Conservation (phyloP, 2,888 invertebrate species). For the Harpalus rubripes region DNA sequence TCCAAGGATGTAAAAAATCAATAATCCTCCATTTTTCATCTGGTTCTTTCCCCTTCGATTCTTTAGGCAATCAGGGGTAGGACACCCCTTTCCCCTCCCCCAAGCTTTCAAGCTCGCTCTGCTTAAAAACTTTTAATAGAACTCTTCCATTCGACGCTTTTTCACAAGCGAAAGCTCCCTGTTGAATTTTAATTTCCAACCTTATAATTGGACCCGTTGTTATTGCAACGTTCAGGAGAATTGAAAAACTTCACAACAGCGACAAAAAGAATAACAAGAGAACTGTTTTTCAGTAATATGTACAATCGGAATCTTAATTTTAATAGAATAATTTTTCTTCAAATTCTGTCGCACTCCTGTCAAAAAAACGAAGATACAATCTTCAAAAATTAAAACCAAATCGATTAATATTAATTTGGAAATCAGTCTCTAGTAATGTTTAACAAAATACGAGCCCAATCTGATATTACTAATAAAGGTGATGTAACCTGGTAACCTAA, state of each 20-base stretch:
- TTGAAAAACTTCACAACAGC: conserved; percentile 23
- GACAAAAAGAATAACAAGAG: neutral
- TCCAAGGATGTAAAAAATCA: neutral
- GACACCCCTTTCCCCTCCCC: conserved; percentile 11
- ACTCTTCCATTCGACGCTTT: conserved; percentile 59
- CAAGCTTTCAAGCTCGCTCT: conserved; percentile 34
- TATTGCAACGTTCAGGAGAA: conserved; percentile 39
- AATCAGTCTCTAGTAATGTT: no score
- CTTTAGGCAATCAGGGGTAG: conserved; percentile 19
- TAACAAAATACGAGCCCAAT: no score
- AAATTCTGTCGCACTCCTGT: no score
- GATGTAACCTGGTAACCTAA: no score
- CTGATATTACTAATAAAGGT: no score
- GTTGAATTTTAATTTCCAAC: conserved; percentile 62
- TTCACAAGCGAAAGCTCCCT: conserved; percentile 52
- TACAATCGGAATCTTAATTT: no score
- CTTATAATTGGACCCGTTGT: conserved; percentile 59
- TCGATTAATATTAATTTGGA: no score
- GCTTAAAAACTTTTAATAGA: conserved; percentile 62
- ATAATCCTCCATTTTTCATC: conserved; percentile 8
- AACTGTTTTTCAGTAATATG: no score
- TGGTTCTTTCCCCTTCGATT: neutral
- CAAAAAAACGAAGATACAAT: no score
- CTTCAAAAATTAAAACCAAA: no score
- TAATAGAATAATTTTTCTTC: no score